Percentiles rank a stretch among this genome's conserved stretches.
These are phyloP conservation scores for Probaryconus sp. DNA, from an alignment of 1,140 invertebrate species.

Conservation along the genomic window DNA sequence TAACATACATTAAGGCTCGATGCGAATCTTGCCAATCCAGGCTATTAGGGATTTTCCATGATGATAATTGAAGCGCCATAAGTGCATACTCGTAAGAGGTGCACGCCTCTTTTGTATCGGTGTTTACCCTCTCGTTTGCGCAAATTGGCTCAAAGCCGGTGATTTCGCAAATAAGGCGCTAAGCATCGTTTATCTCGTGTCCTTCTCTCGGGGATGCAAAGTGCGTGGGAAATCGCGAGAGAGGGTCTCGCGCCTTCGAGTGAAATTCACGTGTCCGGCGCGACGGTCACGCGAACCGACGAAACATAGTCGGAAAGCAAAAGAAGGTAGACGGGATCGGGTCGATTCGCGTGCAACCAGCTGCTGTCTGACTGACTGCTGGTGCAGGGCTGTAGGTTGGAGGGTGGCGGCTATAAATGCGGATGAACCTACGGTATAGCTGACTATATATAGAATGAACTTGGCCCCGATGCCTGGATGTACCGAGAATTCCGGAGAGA, in stretches of 20 bases:
- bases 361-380: slow-evolving; percentile 26
- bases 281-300: slow-evolving; percentile 43
- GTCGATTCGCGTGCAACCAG: slow-evolving; percentile 48
- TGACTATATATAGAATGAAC: slow-evolving; percentile 63
- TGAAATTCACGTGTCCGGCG: slow-evolving; percentile 28
- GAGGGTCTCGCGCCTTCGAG: slow-evolving; percentile 2
- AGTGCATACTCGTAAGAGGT: slow-evolving; percentile 15
- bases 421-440: slow-evolving; percentile 55
- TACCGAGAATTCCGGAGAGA: slow-evolving; percentile 69
- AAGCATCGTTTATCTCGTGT: slow-evolving; percentile 38
- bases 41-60: slow-evolving; percentile 43
- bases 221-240: slow-evolving; percentile 46
- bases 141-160: slow-evolving; percentile 32
- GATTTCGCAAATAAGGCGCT: slow-evolving; percentile 46
- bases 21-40: slow-evolving; percentile 23
- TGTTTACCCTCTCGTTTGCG: slow-evolving; percentile 40
- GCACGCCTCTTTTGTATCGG: slow-evolving; percentile 31
- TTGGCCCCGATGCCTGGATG: slow-evolving; percentile 63
- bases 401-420: slow-evolving; percentile 59
- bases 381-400: slow-evolving; percentile 56
- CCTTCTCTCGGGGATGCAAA: not conserved
- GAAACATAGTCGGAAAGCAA: not conserved
- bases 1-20: slow-evolving; percentile 15
- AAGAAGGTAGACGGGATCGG: slow-evolving; percentile 13
- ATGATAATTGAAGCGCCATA: slow-evolving; percentile 43